Evolutionary conservation across 1,140 invertebrate species (phyloP).

Genomic region (Venturia canescens): DNA sequence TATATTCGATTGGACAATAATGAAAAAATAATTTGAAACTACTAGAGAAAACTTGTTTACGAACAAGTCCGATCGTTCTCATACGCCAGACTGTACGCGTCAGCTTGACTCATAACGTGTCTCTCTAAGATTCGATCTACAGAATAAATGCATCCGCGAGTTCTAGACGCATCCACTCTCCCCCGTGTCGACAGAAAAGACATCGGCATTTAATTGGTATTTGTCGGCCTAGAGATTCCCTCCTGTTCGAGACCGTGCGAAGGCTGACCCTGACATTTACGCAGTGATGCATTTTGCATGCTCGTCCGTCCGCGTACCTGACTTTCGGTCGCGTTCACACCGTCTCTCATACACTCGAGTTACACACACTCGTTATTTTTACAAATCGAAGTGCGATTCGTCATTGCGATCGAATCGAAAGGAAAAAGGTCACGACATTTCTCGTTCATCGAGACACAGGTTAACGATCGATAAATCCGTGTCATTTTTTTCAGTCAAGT

Average conservation of each 20-base stretch:
- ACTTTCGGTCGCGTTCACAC: conserved; percentile 61
- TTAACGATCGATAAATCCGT: too few relatives aligned
- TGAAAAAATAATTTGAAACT: not conserved
- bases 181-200: conserved; percentile 45
- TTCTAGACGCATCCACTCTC: conserved; percentile 29
- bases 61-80: not conserved
- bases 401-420: not conserved
- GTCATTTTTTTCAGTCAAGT: too few relatives aligned
- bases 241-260: conserved; percentile 52
- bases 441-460: too few relatives aligned
- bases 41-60: not conserved
- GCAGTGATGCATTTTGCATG: conserved; percentile 65
- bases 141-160: not conserved
- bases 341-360: not conserved
- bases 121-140: not conserved
- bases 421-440: not conserved
- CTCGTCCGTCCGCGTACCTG: conserved; percentile 56
- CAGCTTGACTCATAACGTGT: not conserved
- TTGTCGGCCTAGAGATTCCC: conserved; percentile 48
- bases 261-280: conserved; percentile 72
- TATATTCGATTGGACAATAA: not conserved
- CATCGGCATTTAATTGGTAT: conserved; percentile 69
- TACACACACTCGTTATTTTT: not conserved
- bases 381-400: not conserved
- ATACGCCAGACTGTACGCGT: not conserved